Evolutionary conservation across 2,797 vertebrate species (phyloP), one percentile per base, ranked within the genome.

Genomic region (Lepus oiostolus): DNA sequence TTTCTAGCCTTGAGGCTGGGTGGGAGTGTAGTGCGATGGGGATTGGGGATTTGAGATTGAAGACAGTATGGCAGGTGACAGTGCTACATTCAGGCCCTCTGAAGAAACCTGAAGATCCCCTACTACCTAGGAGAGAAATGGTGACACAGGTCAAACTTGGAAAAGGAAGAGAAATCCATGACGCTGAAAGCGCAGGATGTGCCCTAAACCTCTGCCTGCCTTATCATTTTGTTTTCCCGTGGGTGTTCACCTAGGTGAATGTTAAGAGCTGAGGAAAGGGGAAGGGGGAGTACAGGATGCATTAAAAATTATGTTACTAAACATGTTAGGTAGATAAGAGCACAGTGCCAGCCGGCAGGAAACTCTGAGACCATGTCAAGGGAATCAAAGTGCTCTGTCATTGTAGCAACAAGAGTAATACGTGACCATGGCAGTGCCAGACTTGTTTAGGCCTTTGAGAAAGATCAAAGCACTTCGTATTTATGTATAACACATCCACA

Each of bases 361-460:
- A 77, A 86, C 63, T 76, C 52, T 24, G 54, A 81, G 76, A 71
- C 26, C 77, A 5, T 93, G 30, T 95, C 68, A 81, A 70, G 21
- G 38, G 58, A 74, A 63, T 91, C 75, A 89, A 79, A 63, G 24
- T 84, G 75, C 54, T 81, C 5, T 85, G 67, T 86, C 82, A 90
- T 83, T 91, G 32, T 42, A 28, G 71, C 26, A 71, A 65, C 2
- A 84, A 95, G 30, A 89, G 19, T 80, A 60, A 67, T 85, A 54
- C 17, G 32, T 88, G 68, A 96, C 93, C 70, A 85, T 91, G 81
- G 50, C 80, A 16, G 71, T 54, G 17, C 24, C 76, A 77, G 70
- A 93, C 12, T 52, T 84, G 50, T 93, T 95, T 65, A 89, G 86
- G 81, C 50, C 63, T 91, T 84, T 74, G 42, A 88, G 74, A 94